Conservation (phyloP, 1,140 invertebrate species). For the Hyposmocoma kahamanoa region DNA sequence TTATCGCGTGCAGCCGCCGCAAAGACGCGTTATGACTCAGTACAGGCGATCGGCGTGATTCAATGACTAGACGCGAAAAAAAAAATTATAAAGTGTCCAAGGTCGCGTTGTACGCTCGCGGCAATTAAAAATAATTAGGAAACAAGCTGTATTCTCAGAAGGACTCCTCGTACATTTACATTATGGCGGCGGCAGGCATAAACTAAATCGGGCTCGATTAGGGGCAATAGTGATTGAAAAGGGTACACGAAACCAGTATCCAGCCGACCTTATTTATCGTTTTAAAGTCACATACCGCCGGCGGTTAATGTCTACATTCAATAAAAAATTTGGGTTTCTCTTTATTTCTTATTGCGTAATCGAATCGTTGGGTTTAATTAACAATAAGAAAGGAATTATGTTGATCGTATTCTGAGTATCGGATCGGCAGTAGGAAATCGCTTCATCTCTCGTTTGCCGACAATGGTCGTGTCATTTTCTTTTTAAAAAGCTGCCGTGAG, state of each 20-base stretch:
- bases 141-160: slow-evolving; percentile 60
- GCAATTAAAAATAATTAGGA: slow-evolving; percentile 72
- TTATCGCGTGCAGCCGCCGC: slow-evolving; percentile 29
- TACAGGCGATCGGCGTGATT: slow-evolving; percentile 39
- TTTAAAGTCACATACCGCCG: slow-evolving; percentile 11
- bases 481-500: background rate
- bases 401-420: background rate
- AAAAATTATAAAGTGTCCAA: slow-evolving; percentile 57
- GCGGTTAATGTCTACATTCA: background rate
- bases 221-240: slow-evolving; percentile 65
- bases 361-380: background rate
- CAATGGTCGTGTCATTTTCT: too few species aligned
- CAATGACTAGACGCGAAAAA: slow-evolving; percentile 63
- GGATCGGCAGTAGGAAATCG: background rate
- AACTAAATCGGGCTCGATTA: slow-evolving; percentile 56
- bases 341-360: background rate
- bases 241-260: slow-evolving; percentile 46
- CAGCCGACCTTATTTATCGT: slow-evolving; percentile 24
- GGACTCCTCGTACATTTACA: slow-evolving; percentile 58
- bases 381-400: background rate
- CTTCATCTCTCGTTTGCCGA: too few species aligned
- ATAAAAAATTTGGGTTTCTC: background rate
- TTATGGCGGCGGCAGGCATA: slow-evolving; percentile 35
- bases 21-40: slow-evolving; percentile 43
- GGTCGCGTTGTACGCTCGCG: slow-evolving; percentile 53